phyloP scores from a whole-genome alignment of 2,113 vertebrate species.

The Syngnathus scovelli region DNA sequence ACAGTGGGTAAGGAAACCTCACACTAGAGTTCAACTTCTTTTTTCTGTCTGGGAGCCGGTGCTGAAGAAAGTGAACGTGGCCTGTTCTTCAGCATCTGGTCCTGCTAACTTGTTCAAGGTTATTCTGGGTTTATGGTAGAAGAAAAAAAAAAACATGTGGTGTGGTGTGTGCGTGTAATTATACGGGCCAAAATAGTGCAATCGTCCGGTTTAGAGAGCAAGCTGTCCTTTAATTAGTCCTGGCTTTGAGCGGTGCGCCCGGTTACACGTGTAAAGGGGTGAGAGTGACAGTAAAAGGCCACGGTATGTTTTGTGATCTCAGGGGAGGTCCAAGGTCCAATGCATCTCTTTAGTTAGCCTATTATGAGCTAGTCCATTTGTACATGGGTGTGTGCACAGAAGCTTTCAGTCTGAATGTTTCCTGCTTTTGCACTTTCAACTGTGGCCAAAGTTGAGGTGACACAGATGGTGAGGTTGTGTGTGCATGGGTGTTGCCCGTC shows the following conservation, averaged over 20 bases:
- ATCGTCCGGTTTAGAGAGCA: conserved; percentile 6
- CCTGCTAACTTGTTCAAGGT: conserved; percentile 24
- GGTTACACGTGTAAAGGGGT: not conserved
- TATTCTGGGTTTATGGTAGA: conserved; percentile 34
- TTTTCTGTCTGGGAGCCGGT: not conserved
- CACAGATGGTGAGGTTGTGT: conserved; percentile 28
- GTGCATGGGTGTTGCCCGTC: conserved; percentile 5
- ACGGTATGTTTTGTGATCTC: not conserved
- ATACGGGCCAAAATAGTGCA: conserved; percentile 37
- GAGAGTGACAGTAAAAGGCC: conserved; percentile 8
- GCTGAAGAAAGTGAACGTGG: conserved; percentile 2
- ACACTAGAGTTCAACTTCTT: conserved; percentile 28
- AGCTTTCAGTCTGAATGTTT: conserved; percentile 20
- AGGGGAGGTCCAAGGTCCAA: conserved; percentile 7
- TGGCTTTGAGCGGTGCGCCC: not conserved
- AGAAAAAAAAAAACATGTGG: conserved; percentile 47
- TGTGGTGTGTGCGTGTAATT: conserved; percentile 42
- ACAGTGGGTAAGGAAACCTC: conserved; percentile 8
- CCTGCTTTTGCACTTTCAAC: conserved; percentile 3
- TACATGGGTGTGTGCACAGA: conserved; percentile 6
- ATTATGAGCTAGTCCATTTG: conserved; percentile 14
- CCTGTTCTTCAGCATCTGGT: conserved; percentile 12
- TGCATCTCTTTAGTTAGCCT: conserved; percentile 35
- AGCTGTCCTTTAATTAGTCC: conserved; percentile 40
- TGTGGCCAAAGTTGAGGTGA: conserved; percentile 23